Conservation (phyloP, 2,888 invertebrate species). For the Caenorhabditis sulstoni region DNA sequence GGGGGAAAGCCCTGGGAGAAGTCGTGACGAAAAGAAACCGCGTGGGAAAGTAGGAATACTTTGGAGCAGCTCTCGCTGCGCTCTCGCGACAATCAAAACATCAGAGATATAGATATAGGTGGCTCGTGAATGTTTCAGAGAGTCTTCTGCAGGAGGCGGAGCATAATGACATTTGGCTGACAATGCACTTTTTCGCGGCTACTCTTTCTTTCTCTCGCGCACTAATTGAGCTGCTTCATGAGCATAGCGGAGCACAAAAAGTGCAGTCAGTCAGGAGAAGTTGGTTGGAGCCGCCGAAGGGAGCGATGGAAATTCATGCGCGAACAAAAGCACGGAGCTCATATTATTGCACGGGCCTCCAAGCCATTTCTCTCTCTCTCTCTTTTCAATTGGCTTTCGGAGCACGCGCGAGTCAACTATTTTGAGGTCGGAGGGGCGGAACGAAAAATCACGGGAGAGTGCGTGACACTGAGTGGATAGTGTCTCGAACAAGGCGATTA, state of each 20-base stretch:
- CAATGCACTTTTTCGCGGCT: slow-evolving; percentile 5
- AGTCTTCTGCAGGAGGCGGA: neutral
- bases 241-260: slow-evolving; percentile 8
- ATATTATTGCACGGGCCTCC: slow-evolving; percentile 35
- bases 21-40: slow-evolving; percentile 41
- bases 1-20: slow-evolving; percentile 10
- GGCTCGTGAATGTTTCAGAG: neutral
- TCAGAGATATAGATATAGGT: neutral
- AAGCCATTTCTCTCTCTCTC: slow-evolving; percentile 43
- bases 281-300: neutral
- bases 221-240: slow-evolving; percentile 34
- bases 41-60: slow-evolving; percentile 36
- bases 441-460: slow-evolving; percentile 46
- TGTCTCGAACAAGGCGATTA: slow-evolving; percentile 49
- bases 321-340: neutral
- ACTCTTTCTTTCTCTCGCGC: slow-evolving; percentile 1
- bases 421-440: slow-evolving; percentile 8
- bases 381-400: slow-evolving; percentile 53
- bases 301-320: neutral
- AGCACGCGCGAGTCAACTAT: slow-evolving; percentile 35
- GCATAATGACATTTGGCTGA: slow-evolving; percentile 1
- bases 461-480: neutral
- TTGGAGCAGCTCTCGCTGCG: neutral
- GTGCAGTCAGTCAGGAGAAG: slow-evolving; percentile 7
- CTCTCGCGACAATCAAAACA: neutral